phyloP scores from a whole-genome alignment of 53 echinoderm and acorn worm species.

The Hippasteria phrygiana region DNA sequence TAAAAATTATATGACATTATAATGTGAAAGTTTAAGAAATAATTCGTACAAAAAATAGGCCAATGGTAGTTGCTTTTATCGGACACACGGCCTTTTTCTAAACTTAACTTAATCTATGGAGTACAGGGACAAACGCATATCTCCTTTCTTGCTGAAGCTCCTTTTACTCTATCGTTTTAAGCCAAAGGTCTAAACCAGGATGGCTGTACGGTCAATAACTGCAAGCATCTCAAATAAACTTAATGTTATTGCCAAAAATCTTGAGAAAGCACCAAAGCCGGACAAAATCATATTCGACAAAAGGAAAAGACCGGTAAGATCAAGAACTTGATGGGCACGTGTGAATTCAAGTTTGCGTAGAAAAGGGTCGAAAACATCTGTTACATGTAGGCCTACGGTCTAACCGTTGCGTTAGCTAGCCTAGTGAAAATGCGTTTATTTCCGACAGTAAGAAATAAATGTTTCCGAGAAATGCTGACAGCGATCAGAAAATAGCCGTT shows the following conservation, averaged over 20 bases:
- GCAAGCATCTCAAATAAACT: conserved; percentile 70
- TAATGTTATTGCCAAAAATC: conserved; percentile 73
- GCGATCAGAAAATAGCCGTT: too few species aligned
- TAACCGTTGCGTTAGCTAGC: too few species aligned
- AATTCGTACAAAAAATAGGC: neutral
- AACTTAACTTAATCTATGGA: neutral
- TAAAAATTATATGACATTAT: neutral
- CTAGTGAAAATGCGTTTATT: too few species aligned
- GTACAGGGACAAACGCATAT: neutral
- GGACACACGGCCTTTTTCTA: neutral
- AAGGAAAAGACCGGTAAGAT: conserved; percentile 51
- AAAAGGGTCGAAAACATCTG: too few species aligned
- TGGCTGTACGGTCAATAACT: conserved; percentile 56
- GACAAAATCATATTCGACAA: conserved; percentile 52
- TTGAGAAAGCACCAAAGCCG: conserved; percentile 70
- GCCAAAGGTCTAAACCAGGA: neutral
- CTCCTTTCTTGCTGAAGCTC: neutral
- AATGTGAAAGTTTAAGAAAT: neutral
- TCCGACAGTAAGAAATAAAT: too few species aligned
- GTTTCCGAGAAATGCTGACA: too few species aligned
- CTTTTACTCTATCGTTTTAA: neutral
- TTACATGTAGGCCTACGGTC: too few species aligned
- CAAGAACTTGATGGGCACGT: neutral
- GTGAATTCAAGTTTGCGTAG: too few species aligned
- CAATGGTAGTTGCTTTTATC: conserved; percentile 7